Evolutionary conservation across 2,113 vertebrate species (phyloP), one percentile per base, ranked within the genome.

Genomic region (Clinocottus analis): DNA sequence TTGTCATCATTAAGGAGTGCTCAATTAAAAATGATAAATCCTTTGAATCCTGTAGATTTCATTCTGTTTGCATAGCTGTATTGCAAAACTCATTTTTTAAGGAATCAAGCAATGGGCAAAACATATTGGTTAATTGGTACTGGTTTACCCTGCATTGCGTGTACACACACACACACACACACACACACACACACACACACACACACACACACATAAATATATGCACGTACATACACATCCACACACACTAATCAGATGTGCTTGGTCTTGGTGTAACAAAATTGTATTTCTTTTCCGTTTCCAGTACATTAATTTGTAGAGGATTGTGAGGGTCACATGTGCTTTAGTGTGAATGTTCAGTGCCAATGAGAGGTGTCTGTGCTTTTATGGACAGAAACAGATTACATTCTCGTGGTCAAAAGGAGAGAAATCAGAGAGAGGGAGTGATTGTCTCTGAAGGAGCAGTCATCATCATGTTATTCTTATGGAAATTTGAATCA

Each of bases 401-500:
- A 90, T 83, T 83, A 56, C 61, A 84, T 84, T 84, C 68, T 41
- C 14, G 23, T 68, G 17, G 45, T 85, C 64, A 62, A 61, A 78
- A 55, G 31, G 70, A 39, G 41, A 74, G 69, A 73, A 72, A 77
- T 72, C 47, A 79, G 35, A 47, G 39, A 66, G 67, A 33, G 55
- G 71, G 14, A 58, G 27, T 29, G 49, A 82, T 80, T 75, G 81
- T 81, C 70, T 85, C 62, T 43, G 37, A 87, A 83, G 66, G 47
- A 75, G 80, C 69, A 78, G 82, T 77, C 77, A 82, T 89, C 77
- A 90, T 82, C 45, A 35, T 11, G n/a, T 81, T 76, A 87, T 84
- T 83, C 73, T 89, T 59, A 84, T 85, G 86, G 72, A 83, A 89
- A 89, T 90, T 69, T 33, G 75, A 83, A 85, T 85, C 74, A 80